phyloP scores from a whole-genome alignment of 2,888 invertebrate species.

The Orthosia gothica region DNA sequence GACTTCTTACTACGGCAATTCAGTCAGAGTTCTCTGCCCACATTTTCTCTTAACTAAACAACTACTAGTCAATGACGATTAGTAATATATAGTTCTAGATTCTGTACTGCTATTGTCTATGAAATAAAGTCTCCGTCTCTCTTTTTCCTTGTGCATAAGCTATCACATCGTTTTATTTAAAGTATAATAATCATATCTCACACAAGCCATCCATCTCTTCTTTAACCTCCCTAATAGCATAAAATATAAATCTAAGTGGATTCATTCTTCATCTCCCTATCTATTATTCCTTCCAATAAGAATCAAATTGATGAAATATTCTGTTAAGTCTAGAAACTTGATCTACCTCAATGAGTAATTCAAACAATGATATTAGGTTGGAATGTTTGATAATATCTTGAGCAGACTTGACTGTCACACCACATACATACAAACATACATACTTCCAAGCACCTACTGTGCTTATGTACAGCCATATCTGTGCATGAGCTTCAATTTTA shows the following conservation, averaged over 20 bases:
- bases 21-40: too few species aligned
- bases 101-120: too few species aligned
- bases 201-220: too few species aligned
- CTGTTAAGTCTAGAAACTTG: conserved; percentile 13
- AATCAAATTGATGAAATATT: too few species aligned
- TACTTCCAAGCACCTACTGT: not conserved
- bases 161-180: too few species aligned
- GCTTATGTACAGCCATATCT: not conserved
- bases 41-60: too few species aligned
- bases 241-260: not conserved
- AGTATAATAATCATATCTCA: too few species aligned
- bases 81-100: too few species aligned
- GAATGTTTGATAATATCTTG: conserved; percentile 40
- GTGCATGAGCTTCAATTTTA: conserved; percentile 5
- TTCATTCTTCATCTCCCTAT: not conserved
- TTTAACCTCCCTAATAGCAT: not conserved
- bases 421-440: not conserved
- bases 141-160: too few species aligned
- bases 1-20: too few species aligned
- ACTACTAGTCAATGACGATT: too few species aligned
- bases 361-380: conserved; percentile 29
- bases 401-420: not conserved
- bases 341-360: not conserved
- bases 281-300: not conserved
- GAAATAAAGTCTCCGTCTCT: too few species aligned